A percentile compares a stretch with the other conserved stretches of the same genome.
phyloP scores from a whole-genome alignment of 1,140 invertebrate species.

The Listronotus oregonensis region DNA sequence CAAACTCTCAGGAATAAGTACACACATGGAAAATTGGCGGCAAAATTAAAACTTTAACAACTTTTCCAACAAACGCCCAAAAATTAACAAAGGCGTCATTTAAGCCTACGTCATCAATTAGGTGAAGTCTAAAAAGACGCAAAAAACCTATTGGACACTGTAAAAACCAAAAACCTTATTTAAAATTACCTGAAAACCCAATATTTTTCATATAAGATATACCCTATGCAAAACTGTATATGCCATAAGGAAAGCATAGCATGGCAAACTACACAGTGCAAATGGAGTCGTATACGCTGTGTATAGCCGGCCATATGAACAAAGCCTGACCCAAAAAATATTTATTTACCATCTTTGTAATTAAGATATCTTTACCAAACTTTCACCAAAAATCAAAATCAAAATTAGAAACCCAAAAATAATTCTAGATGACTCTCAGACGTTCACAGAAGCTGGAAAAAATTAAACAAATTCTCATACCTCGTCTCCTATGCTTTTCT shows the following conservation, averaged over 20 bases:
- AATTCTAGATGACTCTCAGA: constrained; percentile 31
- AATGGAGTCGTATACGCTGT: constrained; percentile 54
- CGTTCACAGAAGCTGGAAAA: constrained; percentile 28
- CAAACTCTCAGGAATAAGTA: not conserved
- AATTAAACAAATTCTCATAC: constrained; percentile 26
- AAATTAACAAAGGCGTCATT: constrained; percentile 43
- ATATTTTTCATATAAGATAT: constrained; percentile 25
- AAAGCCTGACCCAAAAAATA: constrained; percentile 45
- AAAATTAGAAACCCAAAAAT: constrained; percentile 37
- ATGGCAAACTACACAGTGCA: constrained; percentile 49
- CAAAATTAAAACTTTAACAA: constrained; percentile 38
- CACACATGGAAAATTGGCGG: constrained; percentile 37
- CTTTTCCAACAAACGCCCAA: constrained; percentile 35
- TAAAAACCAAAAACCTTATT: constrained; percentile 31
- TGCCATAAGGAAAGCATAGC: constrained; percentile 45
- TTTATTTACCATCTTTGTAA: constrained; percentile 31
- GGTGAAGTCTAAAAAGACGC: constrained; percentile 36
- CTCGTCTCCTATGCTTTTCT: constrained; percentile 50
- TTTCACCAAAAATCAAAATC: constrained; percentile 41
- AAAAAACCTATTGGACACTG: not conserved
- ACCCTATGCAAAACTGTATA: constrained; percentile 40
- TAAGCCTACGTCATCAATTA: constrained; percentile 50
- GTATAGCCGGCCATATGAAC: constrained; percentile 54
- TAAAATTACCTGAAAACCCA: constrained; percentile 37
- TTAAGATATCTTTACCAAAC: constrained; percentile 25